These are phyloP conservation scores for Parus major DNA, from an alignment of 2,113 vertebrate species.

Conservation along the genomic window DNA sequence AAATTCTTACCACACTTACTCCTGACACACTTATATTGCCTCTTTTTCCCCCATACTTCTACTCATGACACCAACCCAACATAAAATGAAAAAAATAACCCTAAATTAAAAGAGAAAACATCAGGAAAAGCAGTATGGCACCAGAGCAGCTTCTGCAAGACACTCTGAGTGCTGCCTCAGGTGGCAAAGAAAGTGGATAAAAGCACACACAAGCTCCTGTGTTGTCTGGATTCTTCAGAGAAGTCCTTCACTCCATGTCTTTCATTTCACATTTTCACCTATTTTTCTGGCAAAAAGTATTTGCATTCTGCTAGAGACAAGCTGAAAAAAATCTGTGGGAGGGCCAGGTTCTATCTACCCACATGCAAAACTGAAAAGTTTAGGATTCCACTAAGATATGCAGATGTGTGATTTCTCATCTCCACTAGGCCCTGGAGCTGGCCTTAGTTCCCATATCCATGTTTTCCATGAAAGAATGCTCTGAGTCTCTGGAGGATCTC, in stretches of 20 bases:
- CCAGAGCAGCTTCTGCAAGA: background rate
- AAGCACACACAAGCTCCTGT: background rate
- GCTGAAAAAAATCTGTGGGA: background rate
- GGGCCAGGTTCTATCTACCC: background rate
- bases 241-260: background rate
- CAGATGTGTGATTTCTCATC: background rate
- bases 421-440: background rate
- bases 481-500: background rate
- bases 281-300: background rate
- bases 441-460: background rate
- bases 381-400: background rate
- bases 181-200: background rate
- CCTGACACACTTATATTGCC: background rate
- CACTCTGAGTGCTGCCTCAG: background rate
- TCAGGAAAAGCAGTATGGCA: background rate
- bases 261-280: background rate
- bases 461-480: background rate
- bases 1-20: background rate
- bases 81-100: background rate
- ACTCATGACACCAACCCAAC: background rate
- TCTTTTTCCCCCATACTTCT: background rate
- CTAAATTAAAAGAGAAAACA: background rate
- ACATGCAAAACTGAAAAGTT: background rate
- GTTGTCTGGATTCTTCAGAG: background rate
- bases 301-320: background rate